Evolutionary conservation across 2,797 vertebrate species (phyloP), one percentile per base, ranked within the genome.

Genomic region (Sebastes hopkinsi): DNA sequence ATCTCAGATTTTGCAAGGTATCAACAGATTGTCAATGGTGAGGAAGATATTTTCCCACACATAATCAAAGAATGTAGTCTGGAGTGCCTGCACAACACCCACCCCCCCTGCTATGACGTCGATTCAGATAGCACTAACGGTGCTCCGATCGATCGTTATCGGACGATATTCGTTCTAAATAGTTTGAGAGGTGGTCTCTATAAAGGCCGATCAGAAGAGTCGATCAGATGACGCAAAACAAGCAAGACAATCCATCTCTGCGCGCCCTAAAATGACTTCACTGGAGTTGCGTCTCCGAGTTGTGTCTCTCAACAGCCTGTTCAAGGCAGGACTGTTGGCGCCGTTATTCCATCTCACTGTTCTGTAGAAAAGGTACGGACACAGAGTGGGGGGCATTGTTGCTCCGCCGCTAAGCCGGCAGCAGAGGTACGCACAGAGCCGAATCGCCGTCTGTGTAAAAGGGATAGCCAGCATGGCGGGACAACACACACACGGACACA

Each of bases 1-100:
- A 94, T 94, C 92, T 92, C 79, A 80, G 90, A 92, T 92, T 92
- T 92, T 77, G 89, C 83, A 66, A 90, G 90, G 89, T 89, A 94
- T 92, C 94, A 92, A 91, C 87, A 93, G 91, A 92, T 92, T 91
- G 91, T 94, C 88, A 84, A 81, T 83, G 90, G 89, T 11, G 75
- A 89, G 81, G 90, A 86, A 91, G 89, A 87, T 74, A 55, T 91
- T 92, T 90, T 87, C 86, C 85, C 91, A 89, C 90, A 91, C 89
- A 90, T 83, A 92, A 91, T 93, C 90, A 92, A 89, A 92, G 89
- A 88, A 80, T 20, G 82, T 27, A 82, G 87, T 80, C 80, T 83
- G 79, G 59, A 68, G 86, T 25, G 50, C 36, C 67, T 58, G 75
- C 27, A 52, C 85, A 42, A 42, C 38, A 14, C 38, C 13, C 5